These are phyloP conservation scores for Desmodus rotundus DNA, from an alignment of 2,113 vertebrate species.

Conservation along the genomic window DNA sequence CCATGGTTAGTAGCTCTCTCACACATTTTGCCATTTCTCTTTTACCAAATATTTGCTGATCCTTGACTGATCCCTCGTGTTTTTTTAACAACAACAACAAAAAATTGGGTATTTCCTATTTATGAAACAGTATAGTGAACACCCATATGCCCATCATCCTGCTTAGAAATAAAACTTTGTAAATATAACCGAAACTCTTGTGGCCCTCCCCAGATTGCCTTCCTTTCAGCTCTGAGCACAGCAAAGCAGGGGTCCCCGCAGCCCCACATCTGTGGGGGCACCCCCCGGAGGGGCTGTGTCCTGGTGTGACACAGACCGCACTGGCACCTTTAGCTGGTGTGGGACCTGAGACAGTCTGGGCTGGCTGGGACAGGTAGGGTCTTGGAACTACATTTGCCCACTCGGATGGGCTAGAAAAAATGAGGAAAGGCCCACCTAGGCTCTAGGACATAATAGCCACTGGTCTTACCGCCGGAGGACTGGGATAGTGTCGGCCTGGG, in stretches of 20 bases:
- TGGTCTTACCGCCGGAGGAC: background rate
- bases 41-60: background rate
- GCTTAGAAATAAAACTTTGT: background rate
- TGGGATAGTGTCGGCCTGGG: too few species aligned
- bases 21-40: background rate
- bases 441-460: background rate
- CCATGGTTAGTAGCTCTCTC: background rate
- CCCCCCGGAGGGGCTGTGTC: accelerated
- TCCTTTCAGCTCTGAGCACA: background rate
- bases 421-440: background rate
- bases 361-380: background rate
- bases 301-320: background rate
- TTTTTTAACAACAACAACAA: background rate
- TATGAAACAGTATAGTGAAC: background rate
- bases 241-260: accelerated
- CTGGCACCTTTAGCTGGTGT: background rate
- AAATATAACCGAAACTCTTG: background rate
- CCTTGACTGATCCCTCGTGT: background rate
- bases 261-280: accelerated
- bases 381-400: background rate
- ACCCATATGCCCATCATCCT: background rate
- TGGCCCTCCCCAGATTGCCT: background rate
- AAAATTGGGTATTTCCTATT: background rate
- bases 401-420: background rate
- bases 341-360: background rate